A percentile compares a stretch with the other conserved stretches of the same genome.
These are phyloP conservation scores for Hecatera dysodea DNA, from an alignment of 2,888 invertebrate species.

Conservation along the genomic window DNA sequence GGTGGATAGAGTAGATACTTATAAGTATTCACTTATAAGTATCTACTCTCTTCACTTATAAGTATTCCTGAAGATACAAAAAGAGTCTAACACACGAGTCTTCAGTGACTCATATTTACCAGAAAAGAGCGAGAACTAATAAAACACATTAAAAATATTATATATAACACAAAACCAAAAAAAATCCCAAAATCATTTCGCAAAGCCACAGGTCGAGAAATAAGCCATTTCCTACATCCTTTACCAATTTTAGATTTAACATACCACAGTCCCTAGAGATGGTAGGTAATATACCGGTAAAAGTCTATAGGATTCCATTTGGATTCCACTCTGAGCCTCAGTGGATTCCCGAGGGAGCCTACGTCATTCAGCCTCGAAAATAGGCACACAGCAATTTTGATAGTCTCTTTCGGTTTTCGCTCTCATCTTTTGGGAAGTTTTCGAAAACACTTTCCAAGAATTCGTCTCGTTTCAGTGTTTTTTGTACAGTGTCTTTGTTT, in stretches of 20 bases:
- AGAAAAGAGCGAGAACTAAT: not conserved
- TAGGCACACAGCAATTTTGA: conserved; percentile 42
- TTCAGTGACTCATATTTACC: not conserved
- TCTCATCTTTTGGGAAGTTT: conserved; percentile 8
- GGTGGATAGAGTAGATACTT: too few relatives aligned
- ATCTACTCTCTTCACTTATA: too few relatives aligned
- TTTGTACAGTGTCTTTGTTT: not conserved
- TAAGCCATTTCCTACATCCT: conserved; percentile 44
- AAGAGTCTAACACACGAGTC: not conserved
- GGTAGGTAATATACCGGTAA: conserved; percentile 60
- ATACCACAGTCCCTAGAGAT: conserved; percentile 53
- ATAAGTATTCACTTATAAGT: too few relatives aligned
- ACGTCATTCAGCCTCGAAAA: conserved; percentile 64
- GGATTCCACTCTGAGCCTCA: conserved; percentile 60
- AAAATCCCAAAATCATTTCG: conserved; percentile 27
- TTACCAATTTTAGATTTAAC: conserved; percentile 63
- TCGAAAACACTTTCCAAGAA: conserved; percentile 4
- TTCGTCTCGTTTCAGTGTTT: not conserved
- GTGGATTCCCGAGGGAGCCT: conserved; percentile 59
- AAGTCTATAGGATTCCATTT: conserved; percentile 64
- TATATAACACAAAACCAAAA: not conserved
- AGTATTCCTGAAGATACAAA: not conserved
- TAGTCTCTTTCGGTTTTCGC: conserved; percentile 34
- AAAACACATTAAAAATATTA: conserved; percentile 3
- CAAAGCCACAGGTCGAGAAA: conserved; percentile 28